Base-by-base conservation (phyloP, 2,113 vertebrate genomes). In the Phalacrocorax pelagicus region DNA sequence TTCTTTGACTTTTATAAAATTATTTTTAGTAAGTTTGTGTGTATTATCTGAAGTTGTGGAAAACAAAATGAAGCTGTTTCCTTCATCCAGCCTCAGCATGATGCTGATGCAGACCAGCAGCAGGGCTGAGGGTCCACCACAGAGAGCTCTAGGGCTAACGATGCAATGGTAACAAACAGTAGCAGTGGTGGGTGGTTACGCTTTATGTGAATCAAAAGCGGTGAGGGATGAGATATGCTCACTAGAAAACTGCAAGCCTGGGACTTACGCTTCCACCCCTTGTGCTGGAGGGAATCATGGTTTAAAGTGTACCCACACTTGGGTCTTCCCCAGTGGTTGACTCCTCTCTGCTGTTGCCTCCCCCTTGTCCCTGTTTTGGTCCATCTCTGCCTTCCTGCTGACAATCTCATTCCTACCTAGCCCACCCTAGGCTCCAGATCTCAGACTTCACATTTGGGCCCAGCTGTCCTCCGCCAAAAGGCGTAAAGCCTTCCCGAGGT, bases 51-150 rank as follows among this genome's bases (percentile, higher is more conserved):
- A 32, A 54, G n/a, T 2, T 47, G 49, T 23, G 44, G 19, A 29
- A 38, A 47, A 55, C 7, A 36, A 62, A 82, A 30, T 30, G 10
- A 40, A 54, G 15, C 34, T 0, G 1, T 44, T 65, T 61, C 30
- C 14, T 55, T 18, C 1, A 0, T 32, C 30, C 49, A 12, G 11
- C 34, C 52, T 42, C 62, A 16, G 11, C 0, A 0, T 0, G 3
- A 12, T 38, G 52, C 59, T 82, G 58, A 15, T 0, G 0, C 2
- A 5, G 54, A 36, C 15, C 47, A 24, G 21, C 49, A 40, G 27
- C 23, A 12, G 26, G 21, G 15, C 23, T 27, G 13, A 1, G 2
- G 12, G 27, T 40, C 27, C 22, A 13, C 36, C 65, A 10, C 32
- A 14, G n/a, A 38, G 40, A 61, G 44, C 38, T 20, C 27, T 18